Evolutionary conservation across 2,797 vertebrate species (phyloP), one percentile per base, ranked within the genome.

Genomic region (Spheniscus humboldti): DNA sequence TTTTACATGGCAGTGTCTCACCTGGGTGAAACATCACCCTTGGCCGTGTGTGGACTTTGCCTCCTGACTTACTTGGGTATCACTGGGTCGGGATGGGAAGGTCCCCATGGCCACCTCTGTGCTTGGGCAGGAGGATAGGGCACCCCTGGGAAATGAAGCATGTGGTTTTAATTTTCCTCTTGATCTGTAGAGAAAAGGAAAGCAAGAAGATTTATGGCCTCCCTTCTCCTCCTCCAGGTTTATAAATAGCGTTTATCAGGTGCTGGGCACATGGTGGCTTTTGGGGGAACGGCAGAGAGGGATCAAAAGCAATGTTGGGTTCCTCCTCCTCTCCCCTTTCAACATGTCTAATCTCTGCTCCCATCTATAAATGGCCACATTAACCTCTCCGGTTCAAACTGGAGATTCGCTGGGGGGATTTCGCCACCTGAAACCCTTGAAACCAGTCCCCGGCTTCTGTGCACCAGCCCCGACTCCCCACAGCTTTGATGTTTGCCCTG

Each of bases 81-180:
- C 27, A 28, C 20, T 2, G 7, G 28, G 7, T 77, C 53, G 43
- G 88, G 82, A 71, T 9, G 30, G 16, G 52, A 72, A 62, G 48
- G 72, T 73, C 93, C 87, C 77, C 71, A 67, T 0, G 7, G 96
- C 90, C 95, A 80, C 64, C 73, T 72, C 75, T 13, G 9, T 79
- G 60, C 78, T 67, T 30, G 68, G 92, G 53, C 88, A 94, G 92
- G 96, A 94, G 95, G 78, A 94, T 2, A 86, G 92, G 87, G 72
- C 73, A 96, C 86, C 95, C 89, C 92, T 92, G 95, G 93, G 94
- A 92, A 95, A 91, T 75, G 8, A 24, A 95, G 59, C 56, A 16
- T 78, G 73, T 98, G 98, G 98, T 98, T 98, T 98, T 98, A 97
- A 99, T 99, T 99, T 99, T 98, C 98, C 97, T 98, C 98, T 96